These are phyloP conservation scores for Ptyas mucosa DNA, from an alignment of 2,113 vertebrate species.

Conservation along the genomic window DNA sequence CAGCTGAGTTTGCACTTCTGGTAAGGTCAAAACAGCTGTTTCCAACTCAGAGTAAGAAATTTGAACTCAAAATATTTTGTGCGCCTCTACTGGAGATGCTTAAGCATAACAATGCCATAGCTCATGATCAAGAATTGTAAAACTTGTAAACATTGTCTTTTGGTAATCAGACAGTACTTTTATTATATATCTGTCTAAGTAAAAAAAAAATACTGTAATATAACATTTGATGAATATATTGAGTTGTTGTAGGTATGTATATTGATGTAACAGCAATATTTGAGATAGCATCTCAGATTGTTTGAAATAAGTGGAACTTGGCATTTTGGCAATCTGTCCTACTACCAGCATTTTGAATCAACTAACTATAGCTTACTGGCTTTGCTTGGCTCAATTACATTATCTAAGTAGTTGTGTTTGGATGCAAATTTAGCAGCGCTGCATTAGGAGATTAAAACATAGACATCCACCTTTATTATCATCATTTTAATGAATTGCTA, in stretches of 20 bases:
- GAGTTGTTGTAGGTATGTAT: background rate
- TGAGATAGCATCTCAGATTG: slow-evolving; percentile 42
- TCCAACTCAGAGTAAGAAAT: background rate
- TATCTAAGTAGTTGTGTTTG: slow-evolving; percentile 23
- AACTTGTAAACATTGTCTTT: background rate
- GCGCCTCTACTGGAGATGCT: background rate
- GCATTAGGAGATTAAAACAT: slow-evolving; percentile 31
- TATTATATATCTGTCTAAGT: background rate
- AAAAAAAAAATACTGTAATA: background rate
- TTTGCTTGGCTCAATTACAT: slow-evolving; percentile 14
- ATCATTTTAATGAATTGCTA: slow-evolving; percentile 17
- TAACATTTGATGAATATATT: background rate
- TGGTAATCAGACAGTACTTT: background rate
- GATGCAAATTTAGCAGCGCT: slow-evolving; percentile 18
- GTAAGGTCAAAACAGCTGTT: background rate
- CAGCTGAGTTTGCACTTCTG: background rate
- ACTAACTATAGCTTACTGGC: background rate
- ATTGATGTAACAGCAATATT: background rate
- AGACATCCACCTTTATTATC: slow-evolving; percentile 1
- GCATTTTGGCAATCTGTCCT: slow-evolving; percentile 20
- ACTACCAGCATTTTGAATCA: slow-evolving; percentile 24
- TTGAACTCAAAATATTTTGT: background rate
- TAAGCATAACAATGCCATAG: background rate
- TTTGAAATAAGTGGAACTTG: slow-evolving; percentile 12
- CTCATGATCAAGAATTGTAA: background rate